Conservation (phyloP, 1,140 invertebrate genomes). For the Kradibia gibbosae region DNA sequence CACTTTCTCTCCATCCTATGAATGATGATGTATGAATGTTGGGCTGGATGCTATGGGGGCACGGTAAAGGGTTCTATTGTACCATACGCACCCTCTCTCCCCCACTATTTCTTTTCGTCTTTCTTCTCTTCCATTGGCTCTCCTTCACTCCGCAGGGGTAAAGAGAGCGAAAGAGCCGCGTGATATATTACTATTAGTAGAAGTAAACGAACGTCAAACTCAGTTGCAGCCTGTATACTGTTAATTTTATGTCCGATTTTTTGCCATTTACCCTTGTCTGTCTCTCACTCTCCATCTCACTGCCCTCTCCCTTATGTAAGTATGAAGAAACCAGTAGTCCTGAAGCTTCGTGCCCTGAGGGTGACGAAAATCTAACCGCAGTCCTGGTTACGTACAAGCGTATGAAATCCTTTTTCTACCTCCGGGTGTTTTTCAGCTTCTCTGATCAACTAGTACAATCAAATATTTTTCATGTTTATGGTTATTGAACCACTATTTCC, state of each 20-base stretch:
- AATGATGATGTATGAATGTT: constrained; percentile 71
- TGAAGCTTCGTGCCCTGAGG: neutral
- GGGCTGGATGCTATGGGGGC: constrained; percentile 62
- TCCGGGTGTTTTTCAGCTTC: constrained; percentile 40
- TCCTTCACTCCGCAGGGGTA: constrained; percentile 50
- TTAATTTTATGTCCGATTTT: constrained; percentile 67
- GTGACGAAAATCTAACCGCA: constrained; percentile 27
- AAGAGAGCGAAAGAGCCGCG: constrained; percentile 43
- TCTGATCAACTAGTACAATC: constrained; percentile 31
- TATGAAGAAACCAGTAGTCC: neutral
- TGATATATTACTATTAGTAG: constrained; percentile 66
- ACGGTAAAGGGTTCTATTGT: constrained; percentile 70
- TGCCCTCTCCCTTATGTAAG: neutral
- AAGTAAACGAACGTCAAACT: neutral
- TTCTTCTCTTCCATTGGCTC: constrained; percentile 26
- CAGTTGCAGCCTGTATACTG: constrained; percentile 61
- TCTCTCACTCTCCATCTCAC: neutral
- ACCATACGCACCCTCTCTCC: constrained; percentile 34
- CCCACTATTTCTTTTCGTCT: constrained; percentile 1
- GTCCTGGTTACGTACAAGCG: neutral
- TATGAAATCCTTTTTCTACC: constrained; percentile 50
- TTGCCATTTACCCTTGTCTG: constrained; percentile 31
- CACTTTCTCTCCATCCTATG: constrained; percentile 50
- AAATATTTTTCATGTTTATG: constrained; percentile 27
- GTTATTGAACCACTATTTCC: neutral